Evolutionary conservation across 1,140 invertebrate genomes (phyloP).

Genomic region (Heliconius hermathena): DNA sequence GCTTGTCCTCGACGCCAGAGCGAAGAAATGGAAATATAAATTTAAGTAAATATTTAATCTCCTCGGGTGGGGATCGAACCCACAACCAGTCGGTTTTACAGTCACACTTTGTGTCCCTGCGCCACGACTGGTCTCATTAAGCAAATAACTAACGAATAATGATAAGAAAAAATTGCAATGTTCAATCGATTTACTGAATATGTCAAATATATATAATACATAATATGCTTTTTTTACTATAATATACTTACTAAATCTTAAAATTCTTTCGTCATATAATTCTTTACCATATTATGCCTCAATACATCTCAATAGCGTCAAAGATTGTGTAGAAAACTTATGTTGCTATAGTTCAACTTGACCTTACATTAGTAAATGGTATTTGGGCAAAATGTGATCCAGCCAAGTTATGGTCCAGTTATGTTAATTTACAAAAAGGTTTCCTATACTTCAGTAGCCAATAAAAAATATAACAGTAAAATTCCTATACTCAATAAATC

Average conservation of each 20-base stretch:
- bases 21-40: too few relatives aligned
- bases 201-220: too few relatives aligned
- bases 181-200: too few relatives aligned
- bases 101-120: too few relatives aligned
- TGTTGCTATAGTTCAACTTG: background rate
- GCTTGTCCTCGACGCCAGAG: too few relatives aligned
- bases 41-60: too few relatives aligned
- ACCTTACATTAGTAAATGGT: background rate
- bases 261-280: background rate
- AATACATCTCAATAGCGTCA: background rate
- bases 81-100: too few relatives aligned
- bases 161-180: too few relatives aligned
- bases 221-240: background rate
- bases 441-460: background rate
- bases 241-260: background rate
- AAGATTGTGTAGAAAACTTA: background rate
- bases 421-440: background rate
- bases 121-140: too few relatives aligned
- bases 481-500: background rate
- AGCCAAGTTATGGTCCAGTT: background rate
- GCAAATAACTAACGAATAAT: too few relatives aligned
- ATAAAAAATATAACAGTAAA: constrained; percentile 1
- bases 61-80: too few relatives aligned
- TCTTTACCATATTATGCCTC: background rate
- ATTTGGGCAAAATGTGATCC: background rate